Percentiles rank a stretch among this genome's conserved stretches.
Evolutionary conservation across 2,797 vertebrate species (phyloP).

Genomic region (Alca torda): DNA sequence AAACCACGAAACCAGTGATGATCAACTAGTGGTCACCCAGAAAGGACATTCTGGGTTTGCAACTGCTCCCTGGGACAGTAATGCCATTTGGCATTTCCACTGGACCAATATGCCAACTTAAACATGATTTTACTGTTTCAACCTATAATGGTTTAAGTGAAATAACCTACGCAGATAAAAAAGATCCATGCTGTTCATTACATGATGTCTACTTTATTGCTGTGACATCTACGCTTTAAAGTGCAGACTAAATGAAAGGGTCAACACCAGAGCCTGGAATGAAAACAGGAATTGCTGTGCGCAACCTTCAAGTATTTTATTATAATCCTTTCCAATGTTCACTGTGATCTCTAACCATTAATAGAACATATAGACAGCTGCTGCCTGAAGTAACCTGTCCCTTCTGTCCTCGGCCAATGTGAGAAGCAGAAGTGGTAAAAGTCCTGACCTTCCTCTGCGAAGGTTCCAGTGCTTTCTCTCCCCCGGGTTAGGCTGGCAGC

Average conservation of each 20-base stretch:
- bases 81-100: background rate
- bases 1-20: background rate
- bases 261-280: background rate
- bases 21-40: background rate
- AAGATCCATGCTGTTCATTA: background rate
- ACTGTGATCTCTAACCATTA: background rate
- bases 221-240: background rate
- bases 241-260: background rate
- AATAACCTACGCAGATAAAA: background rate
- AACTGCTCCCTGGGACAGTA: background rate
- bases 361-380: background rate
- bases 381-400: background rate
- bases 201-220: background rate
- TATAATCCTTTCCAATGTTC: background rate
- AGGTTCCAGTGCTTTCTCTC: background rate
- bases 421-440: background rate
- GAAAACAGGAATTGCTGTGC: background rate
- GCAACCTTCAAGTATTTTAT: background rate
- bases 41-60: background rate
- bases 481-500: background rate
- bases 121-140: background rate
- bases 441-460: background rate
- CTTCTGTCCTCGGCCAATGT: background rate
- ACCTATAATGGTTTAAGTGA: background rate
- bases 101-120: background rate